Percentiles rank a stretch among this genome's conserved stretches.
Evolutionary conservation across 1,140 invertebrate species (phyloP).

Genomic region (Scylla paramamosain): DNA sequence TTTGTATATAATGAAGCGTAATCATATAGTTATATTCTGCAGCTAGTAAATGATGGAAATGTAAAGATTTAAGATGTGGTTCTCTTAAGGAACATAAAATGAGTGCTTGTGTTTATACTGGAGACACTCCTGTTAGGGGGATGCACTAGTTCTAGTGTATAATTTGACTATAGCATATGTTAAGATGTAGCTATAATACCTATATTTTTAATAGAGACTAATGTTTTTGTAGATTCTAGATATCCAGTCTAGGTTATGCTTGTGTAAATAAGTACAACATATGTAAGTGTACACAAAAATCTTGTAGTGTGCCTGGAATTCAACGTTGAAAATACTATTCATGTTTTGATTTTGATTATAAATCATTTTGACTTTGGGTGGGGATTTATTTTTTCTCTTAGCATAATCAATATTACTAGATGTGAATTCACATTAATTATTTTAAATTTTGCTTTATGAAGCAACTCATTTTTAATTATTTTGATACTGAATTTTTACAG

Average conservation of each 20-base stretch:
- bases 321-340: background rate
- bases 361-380: background rate
- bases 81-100: too few relatives aligned
- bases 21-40: constrained; percentile 11
- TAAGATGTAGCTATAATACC: constrained; percentile 22
- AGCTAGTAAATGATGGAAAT: background rate
- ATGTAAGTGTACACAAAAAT: background rate
- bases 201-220: constrained; percentile 32
- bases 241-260: constrained; percentile 25
- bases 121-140: background rate
- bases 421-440: background rate
- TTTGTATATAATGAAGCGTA: constrained; percentile 53
- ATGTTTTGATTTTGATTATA: background rate
- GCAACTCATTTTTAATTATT: background rate
- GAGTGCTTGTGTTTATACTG: background rate
- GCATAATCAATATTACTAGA: background rate
- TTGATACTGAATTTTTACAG: background rate
- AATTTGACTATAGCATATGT: background rate
- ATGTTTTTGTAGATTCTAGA: constrained; percentile 1
- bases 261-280: background rate
- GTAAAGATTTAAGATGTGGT: background rate
- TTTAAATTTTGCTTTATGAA: background rate
- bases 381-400: background rate
- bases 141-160: background rate
- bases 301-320: constrained; percentile 34